These are phyloP conservation scores for Barbus barbus DNA, from an alignment of 2,113 vertebrate species.

Conservation along the genomic window DNA sequence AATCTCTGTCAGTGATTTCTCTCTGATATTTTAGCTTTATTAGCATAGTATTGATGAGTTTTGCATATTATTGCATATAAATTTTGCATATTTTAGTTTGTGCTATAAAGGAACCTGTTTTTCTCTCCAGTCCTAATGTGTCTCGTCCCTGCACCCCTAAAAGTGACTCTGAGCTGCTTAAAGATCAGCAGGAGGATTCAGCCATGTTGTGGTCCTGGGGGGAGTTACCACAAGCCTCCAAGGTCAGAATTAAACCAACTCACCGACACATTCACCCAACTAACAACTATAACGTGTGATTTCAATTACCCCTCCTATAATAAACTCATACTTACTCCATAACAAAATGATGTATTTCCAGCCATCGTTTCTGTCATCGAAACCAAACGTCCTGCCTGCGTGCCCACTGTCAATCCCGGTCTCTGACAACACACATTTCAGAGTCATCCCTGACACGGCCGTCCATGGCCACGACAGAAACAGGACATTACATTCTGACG, in stretches of 20 bases:
- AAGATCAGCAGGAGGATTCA: constrained; percentile 74
- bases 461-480: background rate
- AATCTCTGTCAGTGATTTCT: background rate
- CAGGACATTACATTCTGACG: background rate
- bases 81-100: background rate
- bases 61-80: background rate
- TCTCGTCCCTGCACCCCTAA: constrained; percentile 87
- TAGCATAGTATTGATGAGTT: background rate
- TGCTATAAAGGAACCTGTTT: background rate
- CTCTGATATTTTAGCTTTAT: background rate
- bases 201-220: constrained; percentile 96
- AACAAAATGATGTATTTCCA: constrained; percentile 40
- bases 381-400: constrained; percentile 71
- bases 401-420: constrained; percentile 72
- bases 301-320: background rate
- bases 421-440: constrained; percentile 83
- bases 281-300: background rate
- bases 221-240: constrained; percentile 89
- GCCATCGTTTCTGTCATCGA: constrained; percentile 68
- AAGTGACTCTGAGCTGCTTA: constrained; percentile 91
- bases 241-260: constrained; percentile 65
- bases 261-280: background rate
- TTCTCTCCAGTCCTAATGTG: constrained; percentile 60
- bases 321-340: background rate
- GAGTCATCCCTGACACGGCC: constrained; percentile 73